Base-by-base conservation (phyloP, 2,888 invertebrate genomes). In the Drosophila paramelanica region DNA sequence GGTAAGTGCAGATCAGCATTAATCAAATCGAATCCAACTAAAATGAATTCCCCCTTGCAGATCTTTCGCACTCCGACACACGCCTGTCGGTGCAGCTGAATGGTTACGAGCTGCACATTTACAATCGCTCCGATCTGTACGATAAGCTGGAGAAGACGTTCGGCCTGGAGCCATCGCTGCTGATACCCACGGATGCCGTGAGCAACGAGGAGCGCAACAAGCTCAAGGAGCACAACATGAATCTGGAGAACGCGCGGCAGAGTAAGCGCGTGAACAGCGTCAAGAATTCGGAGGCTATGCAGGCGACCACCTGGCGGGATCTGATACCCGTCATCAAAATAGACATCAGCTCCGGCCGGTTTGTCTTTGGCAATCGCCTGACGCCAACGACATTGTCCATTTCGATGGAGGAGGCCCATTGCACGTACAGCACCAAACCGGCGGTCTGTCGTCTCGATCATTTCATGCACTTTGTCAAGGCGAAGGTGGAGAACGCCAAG, bases 291-390 rank as follows among this genome's bases (percentile, higher is more conserved):
- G 96, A 97, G 89, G 97, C 97, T 8, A 96, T 96, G 69, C 95
- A 97, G 93, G 96, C 96, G 4, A 94, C 97, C 79, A 97, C 97
- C 3, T 99, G 98, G 99, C 94, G 98, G 73, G 98, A 98, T 93
- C 94, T 99, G 77, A 97, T 99, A 90, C 99, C 99, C 38, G 98
- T 98, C 58, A 98, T 98, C 70, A 99, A 99, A 93, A 94, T 98
- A 77, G 98, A 99, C 91, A 95, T 99, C 53, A 96, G 96, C 81
- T 96, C 97, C 36, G 98, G 98, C 50, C 95, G 98, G 71, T 94
- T 98, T 73, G 97, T 99, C 5, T 98, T 98, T 92, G 99, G 99
- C 36, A 99, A 99, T 93, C 95, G 97, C 70, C 93, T 98, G 72
- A 96, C 99, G 25, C 99, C 99, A 0, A 98, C 98, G 14, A 98